phyloP scores from a whole-genome alignment of 2,888 invertebrate genomes.

The Anorthoa munda region DNA sequence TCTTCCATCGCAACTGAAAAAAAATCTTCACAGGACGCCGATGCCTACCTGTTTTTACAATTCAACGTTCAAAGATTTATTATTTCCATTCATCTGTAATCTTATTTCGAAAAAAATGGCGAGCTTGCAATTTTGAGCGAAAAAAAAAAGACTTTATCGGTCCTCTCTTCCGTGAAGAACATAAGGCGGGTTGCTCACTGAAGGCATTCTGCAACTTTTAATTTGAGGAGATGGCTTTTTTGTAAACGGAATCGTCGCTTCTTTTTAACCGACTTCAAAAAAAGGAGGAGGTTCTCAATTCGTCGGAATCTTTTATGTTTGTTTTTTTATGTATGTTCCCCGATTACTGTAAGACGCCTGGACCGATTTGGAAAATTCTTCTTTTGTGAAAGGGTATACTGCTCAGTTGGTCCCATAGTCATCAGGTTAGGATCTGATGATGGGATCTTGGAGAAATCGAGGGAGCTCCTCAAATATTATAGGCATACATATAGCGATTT shows the following conservation, averaged over 20 bases:
- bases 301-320: too few species aligned
- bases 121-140: slow-evolving; percentile 47
- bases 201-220: slow-evolving; percentile 3
- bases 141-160: slow-evolving; percentile 46
- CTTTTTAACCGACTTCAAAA: too few species aligned
- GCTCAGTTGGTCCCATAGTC: too few species aligned
- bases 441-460: too few species aligned
- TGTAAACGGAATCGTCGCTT: not conserved
- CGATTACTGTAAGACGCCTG: too few species aligned
- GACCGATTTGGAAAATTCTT: too few species aligned
- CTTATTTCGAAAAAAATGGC: slow-evolving; percentile 43
- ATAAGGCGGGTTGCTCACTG: slow-evolving; percentile 19
- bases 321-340: too few species aligned
- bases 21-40: not conserved
- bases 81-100: slow-evolving; percentile 51
- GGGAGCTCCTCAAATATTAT: too few species aligned
- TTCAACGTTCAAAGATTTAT: slow-evolving; percentile 45
- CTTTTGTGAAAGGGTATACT: too few species aligned
- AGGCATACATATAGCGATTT: too few species aligned
- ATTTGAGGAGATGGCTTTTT: not conserved
- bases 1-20: not conserved
- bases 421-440: too few species aligned
- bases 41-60: slow-evolving; percentile 23
- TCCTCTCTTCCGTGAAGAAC: slow-evolving; percentile 27
- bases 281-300: too few species aligned